These are phyloP conservation scores for Myocastor coypus DNA, from an alignment of 2,113 vertebrate species.

Conservation along the genomic window DNA sequence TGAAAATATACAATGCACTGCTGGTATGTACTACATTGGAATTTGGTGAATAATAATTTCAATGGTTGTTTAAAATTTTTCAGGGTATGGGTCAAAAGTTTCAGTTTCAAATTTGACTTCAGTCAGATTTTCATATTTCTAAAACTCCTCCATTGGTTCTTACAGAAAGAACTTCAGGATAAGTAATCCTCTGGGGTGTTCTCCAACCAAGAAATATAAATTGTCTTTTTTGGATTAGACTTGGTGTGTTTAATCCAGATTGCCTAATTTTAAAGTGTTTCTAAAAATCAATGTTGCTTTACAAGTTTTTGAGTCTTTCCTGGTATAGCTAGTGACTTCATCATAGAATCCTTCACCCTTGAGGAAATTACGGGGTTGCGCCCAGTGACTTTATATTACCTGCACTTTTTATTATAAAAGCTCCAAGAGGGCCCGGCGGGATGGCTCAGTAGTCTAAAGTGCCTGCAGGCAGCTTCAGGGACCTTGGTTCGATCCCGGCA, in stretches of 20 bases:
- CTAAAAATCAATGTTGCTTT: no score
- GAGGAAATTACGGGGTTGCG: slow-evolving; percentile 29
- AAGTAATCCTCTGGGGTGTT: slow-evolving; percentile 16
- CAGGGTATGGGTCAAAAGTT: background rate
- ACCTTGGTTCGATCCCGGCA: no score
- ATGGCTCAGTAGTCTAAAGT: no score
- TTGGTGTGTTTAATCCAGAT: slow-evolving; percentile 54
- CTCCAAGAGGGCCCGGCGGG: no score
- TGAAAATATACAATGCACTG: slow-evolving; percentile 36
- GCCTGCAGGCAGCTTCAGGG: no score
- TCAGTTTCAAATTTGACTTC: slow-evolving; percentile 57
- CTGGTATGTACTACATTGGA: background rate
- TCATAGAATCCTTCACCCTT: slow-evolving; percentile 45
- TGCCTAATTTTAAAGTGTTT: no score
- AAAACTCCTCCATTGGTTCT: background rate
- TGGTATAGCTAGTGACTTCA: slow-evolving; percentile 44
- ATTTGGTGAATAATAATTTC: slow-evolving; percentile 50
- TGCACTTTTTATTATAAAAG: background rate
- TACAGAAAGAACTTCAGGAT: slow-evolving; percentile 25
- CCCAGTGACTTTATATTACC: background rate
- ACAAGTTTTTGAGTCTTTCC: slow-evolving; percentile 57
- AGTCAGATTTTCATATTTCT: no score
- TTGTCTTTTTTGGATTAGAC: slow-evolving; percentile 52
- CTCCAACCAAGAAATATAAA: slow-evolving; percentile 30
- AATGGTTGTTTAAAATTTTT: background rate